phyloP scores from a whole-genome alignment of 2,888 invertebrate genomes.

The Trichopoda pennipes region DNA sequence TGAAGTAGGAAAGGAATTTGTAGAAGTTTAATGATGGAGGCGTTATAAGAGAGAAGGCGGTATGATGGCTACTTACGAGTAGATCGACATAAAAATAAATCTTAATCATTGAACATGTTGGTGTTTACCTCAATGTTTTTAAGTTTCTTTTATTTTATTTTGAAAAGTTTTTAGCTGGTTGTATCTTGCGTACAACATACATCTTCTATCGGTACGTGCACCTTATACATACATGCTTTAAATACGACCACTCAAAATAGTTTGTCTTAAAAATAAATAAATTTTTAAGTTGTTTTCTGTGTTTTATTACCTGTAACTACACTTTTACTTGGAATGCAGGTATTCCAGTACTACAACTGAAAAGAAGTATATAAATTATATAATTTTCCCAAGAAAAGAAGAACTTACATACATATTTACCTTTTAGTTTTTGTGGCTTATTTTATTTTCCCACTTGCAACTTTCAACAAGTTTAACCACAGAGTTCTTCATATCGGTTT shows the following conservation, averaged over 20 bases:
- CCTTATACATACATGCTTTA: neutral
- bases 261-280: constrained; percentile 13
- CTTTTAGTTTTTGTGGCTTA: constrained; percentile 14
- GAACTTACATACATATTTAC: neutral
- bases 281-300: constrained; percentile 16
- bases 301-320: constrained; percentile 33
- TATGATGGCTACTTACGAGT: constrained; percentile 4
- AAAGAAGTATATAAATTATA: neutral
- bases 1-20: no score
- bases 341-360: constrained; percentile 1
- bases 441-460: constrained; percentile 52
- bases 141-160: neutral
- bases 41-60: neutral
- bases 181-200: neutral
- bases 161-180: constrained; percentile 17
- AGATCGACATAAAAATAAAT: constrained; percentile 27
- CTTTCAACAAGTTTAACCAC: constrained; percentile 62
- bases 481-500: constrained; percentile 55
- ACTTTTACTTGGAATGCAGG: neutral
- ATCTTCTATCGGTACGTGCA: no score
- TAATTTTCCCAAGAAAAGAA: constrained; percentile 25
- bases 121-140: neutral
- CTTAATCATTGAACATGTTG: constrained; percentile 45
- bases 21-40: neutral
- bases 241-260: constrained; percentile 1